Evolutionary conservation across 2,888 invertebrate genomes (phyloP).

Genomic region (Pyrrhosoma nymphula): DNA sequence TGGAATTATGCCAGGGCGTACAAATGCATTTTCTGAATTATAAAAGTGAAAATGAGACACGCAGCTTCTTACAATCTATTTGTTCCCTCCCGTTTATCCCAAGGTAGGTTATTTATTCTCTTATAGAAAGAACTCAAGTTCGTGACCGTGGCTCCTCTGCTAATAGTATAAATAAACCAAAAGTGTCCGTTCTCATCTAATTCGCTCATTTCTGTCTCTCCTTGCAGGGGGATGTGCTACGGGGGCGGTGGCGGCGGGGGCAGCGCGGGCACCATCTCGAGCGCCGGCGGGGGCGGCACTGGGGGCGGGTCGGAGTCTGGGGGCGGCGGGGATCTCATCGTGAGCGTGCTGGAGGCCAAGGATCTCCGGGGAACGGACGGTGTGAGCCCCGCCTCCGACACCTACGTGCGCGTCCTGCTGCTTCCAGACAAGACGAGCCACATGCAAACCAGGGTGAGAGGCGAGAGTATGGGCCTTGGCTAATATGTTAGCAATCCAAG

Average conservation of each 20-base stretch:
- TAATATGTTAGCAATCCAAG: too few species aligned
- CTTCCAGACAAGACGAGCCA: slow-evolving; percentile 85
- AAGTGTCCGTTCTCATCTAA: not conserved
- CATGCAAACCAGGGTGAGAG: slow-evolving; percentile 82
- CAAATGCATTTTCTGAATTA: too few species aligned
- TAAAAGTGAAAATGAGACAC: too few species aligned
- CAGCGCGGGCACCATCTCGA: slow-evolving; percentile 7
- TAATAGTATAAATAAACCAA: not conserved
- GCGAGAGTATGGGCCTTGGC: too few species aligned
- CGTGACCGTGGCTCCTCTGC: too few species aligned
- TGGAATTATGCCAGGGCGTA: too few species aligned
- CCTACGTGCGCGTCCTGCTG: slow-evolving; percentile 87
- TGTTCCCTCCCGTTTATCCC: too few species aligned
- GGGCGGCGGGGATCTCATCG: slow-evolving; percentile 81
- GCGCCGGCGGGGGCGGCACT: slow-evolving; percentile 75
- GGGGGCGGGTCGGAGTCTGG: slow-evolving; percentile 79
- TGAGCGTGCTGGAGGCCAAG: slow-evolving; percentile 88
- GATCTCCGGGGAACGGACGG: slow-evolving; percentile 84
- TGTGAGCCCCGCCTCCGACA: slow-evolving; percentile 80
- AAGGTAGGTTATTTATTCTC: too few species aligned
- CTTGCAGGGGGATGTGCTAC: not conserved
- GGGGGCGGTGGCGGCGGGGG: not conserved
- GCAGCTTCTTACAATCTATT: too few species aligned
- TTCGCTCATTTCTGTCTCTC: not conserved
- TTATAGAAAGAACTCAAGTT: too few species aligned